These are phyloP conservation scores for Andrena marginata DNA, from an alignment of 2,888 invertebrate species.

Conservation along the genomic window DNA sequence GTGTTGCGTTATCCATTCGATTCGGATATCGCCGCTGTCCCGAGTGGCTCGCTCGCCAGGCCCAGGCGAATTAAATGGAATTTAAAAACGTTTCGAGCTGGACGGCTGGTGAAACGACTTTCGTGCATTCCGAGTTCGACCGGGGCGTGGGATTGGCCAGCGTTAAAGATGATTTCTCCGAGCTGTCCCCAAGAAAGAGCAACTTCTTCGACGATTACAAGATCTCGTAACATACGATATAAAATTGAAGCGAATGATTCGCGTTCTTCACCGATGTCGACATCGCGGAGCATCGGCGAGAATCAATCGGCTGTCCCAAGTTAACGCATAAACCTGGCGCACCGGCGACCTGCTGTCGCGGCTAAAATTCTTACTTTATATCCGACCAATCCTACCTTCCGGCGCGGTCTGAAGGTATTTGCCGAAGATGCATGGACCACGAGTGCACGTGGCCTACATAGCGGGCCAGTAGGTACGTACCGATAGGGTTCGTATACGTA, in stretches of 20 bases:
- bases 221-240: too few relatives aligned
- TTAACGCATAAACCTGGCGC: slow-evolving; percentile 25
- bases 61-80: slow-evolving; percentile 29
- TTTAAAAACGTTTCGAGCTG: slow-evolving; percentile 24
- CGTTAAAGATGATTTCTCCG: slow-evolving; percentile 10
- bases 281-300: neutral
- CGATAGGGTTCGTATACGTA: slow-evolving; percentile 60
- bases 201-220: too few relatives aligned
- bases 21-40: slow-evolving; percentile 33
- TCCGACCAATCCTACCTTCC: slow-evolving; percentile 22
- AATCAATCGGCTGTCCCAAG: slow-evolving; percentile 23
- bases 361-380: slow-evolving; percentile 63
- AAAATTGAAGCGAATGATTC: too few relatives aligned
- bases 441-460: slow-evolving; percentile 68
- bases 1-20: slow-evolving; percentile 46
- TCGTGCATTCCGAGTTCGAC: neutral
- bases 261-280: neutral
- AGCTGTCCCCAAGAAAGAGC: slow-evolving; percentile 17
- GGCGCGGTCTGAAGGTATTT: slow-evolving; percentile 62
- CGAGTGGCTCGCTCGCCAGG: slow-evolving; percentile 15
- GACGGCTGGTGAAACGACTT: neutral
- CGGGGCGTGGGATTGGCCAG: slow-evolving; percentile 7
- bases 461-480: slow-evolving; percentile 47
- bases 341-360: slow-evolving; percentile 43
- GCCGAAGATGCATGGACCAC: slow-evolving; percentile 70